Base-by-base conservation (phyloP, 2,888 invertebrate genomes). In the Perdita meconis region DNA sequence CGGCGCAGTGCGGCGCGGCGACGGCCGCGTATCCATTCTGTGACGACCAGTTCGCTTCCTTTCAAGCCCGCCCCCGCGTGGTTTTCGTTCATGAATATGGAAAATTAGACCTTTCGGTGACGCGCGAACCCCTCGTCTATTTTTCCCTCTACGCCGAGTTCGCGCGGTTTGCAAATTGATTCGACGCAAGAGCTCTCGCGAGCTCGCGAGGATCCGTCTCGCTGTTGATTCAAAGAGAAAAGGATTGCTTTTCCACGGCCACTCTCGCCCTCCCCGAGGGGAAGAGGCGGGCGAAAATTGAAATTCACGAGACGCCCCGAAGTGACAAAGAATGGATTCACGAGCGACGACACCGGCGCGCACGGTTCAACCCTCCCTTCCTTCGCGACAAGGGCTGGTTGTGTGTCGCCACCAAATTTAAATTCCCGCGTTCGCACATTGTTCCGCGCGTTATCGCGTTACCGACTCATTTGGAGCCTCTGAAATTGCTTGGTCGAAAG, bases 51-150 rank as follows among this genome's bases (percentile, higher is more conserved):
- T n/a, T 51, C 53, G 38, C 57, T 53, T 44, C 51, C 51, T 24
- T 51, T 55, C n/a, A 6, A 22, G 19, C 47, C 22, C 24, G 40
- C 56, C 19, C 5, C 22, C 6, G 24, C 24, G 19, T 26, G 42
- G n/a, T n/a, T n/a, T n/a, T n/a, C 66, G 36, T 71, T 84, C 81
- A 88, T 85, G 84, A 88, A 87, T 88, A 87, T 87, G 86, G 83
- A 86, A 82, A 86, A 87, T 85, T 82, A 71, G 78, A 88, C 78
- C 74, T 84, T 80, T 81, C 73, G 70, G 70, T 40, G 63, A 47
- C 47, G 36, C 51, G 51, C 38, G 44, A 67, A 59, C 78, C 61
- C 40, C 36, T 71, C 73, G 56, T 70, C 64, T 61, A 6, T 42
- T 34, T n/a, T 44, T 36, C 44, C n/a, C 22, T 19, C 19, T 22